phyloP scores from a whole-genome alignment of 30 jellyfish, hydroid and myxozoan genomes.

The Hydractinia symbiolongicarpus region DNA sequence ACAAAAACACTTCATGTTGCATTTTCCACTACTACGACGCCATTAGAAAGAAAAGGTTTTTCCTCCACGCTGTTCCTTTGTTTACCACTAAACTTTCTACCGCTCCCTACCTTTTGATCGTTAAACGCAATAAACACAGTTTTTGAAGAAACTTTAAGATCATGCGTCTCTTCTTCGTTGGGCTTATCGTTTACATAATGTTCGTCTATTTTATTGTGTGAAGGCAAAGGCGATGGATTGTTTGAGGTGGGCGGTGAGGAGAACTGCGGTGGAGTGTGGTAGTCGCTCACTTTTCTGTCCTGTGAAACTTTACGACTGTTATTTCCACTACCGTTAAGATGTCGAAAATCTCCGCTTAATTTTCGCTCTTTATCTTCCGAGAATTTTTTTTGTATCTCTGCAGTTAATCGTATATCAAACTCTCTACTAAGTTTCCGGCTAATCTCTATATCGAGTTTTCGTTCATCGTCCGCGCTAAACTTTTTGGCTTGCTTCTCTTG shows the following conservation, averaged over 20 bases:
- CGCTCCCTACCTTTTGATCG: not conserved
- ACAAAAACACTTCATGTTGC: not conserved
- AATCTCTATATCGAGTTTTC: slow-evolving; percentile 28
- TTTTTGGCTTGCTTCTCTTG: slow-evolving; percentile 38
- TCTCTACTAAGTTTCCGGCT: slow-evolving; percentile 39
- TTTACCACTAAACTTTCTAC: not conserved
- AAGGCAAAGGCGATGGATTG: slow-evolving; percentile 14
- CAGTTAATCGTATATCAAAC: slow-evolving; percentile 29
- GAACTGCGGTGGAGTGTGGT: slow-evolving; percentile 17
- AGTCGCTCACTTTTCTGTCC: slow-evolving; percentile 11
- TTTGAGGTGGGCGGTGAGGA: slow-evolving; percentile 6
- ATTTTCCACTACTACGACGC: not conserved
- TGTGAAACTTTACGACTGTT: slow-evolving; percentile 27
- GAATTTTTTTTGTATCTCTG: slow-evolving; percentile 33
- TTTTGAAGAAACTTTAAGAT: not conserved
- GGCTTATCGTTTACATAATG: not conserved
- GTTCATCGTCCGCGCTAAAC: slow-evolving; percentile 34
- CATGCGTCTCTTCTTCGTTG: slow-evolving; percentile 1
- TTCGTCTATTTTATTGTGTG: not conserved
- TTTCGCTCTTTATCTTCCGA: slow-evolving; percentile 28
- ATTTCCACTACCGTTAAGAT: slow-evolving; percentile 17
- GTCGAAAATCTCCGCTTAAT: slow-evolving; percentile 21
- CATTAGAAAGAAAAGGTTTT: not conserved
- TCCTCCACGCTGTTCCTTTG: not conserved
- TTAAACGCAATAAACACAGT: slow-evolving; percentile 1